phyloP scores from a whole-genome alignment of 2,888 invertebrate genomes.

The Carterocephalus palaemon region DNA sequence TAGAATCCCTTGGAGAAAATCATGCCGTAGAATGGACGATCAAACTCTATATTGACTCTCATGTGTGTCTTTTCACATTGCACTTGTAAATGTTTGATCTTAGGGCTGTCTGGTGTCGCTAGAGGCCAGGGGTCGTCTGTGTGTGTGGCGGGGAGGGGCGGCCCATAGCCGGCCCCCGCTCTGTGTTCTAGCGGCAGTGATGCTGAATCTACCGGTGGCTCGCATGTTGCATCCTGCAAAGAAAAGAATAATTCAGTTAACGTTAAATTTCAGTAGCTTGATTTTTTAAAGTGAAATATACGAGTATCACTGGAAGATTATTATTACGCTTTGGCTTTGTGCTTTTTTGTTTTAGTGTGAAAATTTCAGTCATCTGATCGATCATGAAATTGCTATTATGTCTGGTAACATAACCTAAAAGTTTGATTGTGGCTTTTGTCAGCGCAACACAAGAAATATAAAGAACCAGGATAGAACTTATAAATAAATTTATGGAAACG shows the following conservation, averaged over 20 bases:
- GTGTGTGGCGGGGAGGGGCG: conserved; percentile 79
- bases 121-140: conserved; percentile 93
- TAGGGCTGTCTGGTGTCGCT: conserved; percentile 92
- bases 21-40: conserved; percentile 96
- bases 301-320: too few relatives aligned
- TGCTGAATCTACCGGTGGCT: conserved; percentile 89
- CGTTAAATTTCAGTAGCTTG: not conserved
- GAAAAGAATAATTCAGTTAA: conserved; percentile 12
- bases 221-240: conserved; percentile 86
- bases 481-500: too few relatives aligned
- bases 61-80: conserved; percentile 97
- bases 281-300: too few relatives aligned
- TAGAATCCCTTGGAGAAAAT: conserved; percentile 97
- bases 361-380: too few relatives aligned
- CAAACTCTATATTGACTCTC: conserved; percentile 96
- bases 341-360: too few relatives aligned
- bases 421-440: too few relatives aligned
- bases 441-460: too few relatives aligned
- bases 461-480: too few relatives aligned
- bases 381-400: too few relatives aligned
- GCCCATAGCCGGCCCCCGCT: conserved; percentile 87
- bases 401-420: too few relatives aligned
- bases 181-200: conserved; percentile 89
- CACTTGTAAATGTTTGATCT: conserved; percentile 95
- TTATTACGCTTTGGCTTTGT: too few relatives aligned